Evolutionary conservation across 1,140 invertebrate genomes (phyloP).

Genomic region (Bacillus rossius): DNA sequence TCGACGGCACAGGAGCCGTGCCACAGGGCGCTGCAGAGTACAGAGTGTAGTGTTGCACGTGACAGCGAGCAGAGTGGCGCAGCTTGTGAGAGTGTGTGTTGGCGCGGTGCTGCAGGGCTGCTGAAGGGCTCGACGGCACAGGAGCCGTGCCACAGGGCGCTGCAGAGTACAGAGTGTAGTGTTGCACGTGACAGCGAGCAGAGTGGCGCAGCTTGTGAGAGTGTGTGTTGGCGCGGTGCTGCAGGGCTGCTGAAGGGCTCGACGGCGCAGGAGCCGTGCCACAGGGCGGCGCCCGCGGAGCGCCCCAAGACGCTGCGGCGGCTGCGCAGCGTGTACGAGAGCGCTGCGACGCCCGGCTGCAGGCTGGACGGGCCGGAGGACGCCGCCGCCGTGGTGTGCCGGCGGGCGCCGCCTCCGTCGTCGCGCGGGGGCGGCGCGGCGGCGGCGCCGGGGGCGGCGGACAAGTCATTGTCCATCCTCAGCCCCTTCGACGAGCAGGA

Average conservation of each 20-base stretch:
- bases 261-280: slow-evolving; percentile 45
- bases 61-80: too few relatives aligned
- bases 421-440: slow-evolving; percentile 12
- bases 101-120: too few relatives aligned
- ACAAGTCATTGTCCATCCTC: slow-evolving; percentile 64
- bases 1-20: too few relatives aligned
- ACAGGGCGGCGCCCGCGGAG: slow-evolving; percentile 54
- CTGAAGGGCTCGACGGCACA: too few relatives aligned
- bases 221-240: too few relatives aligned
- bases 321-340: slow-evolving; percentile 50
- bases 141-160: too few relatives aligned
- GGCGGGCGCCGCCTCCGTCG: background rate
- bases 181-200: too few relatives aligned
- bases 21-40: too few relatives aligned
- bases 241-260: slow-evolving; percentile 72
- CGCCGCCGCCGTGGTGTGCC: slow-evolving; percentile 10
- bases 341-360: slow-evolving; percentile 1
- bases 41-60: too few relatives aligned
- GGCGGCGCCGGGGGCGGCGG: slow-evolving; percentile 35
- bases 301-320: slow-evolving; percentile 67
- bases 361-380: slow-evolving; percentile 29
- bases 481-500: slow-evolving; percentile 89
- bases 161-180: too few relatives aligned
- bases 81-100: too few relatives aligned
- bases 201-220: too few relatives aligned